A percentile compares a stretch with the other conserved stretches of the same genome.
These are phyloP conservation scores for Sminthurinus aureus DNA, from an alignment of 2,888 invertebrate species.

Conservation along the genomic window DNA sequence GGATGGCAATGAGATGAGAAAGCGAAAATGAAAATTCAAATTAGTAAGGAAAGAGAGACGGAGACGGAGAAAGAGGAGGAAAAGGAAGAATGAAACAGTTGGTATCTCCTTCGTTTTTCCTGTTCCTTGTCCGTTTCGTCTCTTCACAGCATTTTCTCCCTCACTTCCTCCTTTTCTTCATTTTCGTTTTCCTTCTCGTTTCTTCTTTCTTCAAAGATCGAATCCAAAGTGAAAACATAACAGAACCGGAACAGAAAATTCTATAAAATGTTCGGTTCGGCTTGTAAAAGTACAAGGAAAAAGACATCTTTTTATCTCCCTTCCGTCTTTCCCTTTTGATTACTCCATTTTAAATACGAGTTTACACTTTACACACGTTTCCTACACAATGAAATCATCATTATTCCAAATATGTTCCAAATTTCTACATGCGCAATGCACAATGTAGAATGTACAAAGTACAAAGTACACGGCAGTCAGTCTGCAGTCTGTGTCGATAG, in stretches of 20 bases:
- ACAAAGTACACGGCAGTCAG: too few relatives aligned
- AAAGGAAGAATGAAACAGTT: conserved; percentile 44
- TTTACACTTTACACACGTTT: background rate
- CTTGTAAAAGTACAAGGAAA: too few relatives aligned
- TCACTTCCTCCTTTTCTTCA: too few relatives aligned
- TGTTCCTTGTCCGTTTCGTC: background rate
- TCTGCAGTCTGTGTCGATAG: too few relatives aligned
- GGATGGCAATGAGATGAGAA: conserved; percentile 30
- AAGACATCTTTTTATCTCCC: background rate
- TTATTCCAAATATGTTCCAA: too few relatives aligned
- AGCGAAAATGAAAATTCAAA: conserved; percentile 41
- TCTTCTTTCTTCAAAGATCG: background rate
- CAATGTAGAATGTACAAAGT: too few relatives aligned
- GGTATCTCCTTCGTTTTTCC: conserved; percentile 11
- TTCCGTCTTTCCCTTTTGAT: background rate
- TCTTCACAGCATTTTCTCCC: background rate
- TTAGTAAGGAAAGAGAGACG: conserved; percentile 38
- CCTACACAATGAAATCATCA: background rate
- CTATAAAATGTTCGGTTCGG: too few relatives aligned
- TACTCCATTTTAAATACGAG: too few relatives aligned
- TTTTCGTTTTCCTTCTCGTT: background rate
- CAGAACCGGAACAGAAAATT: too few relatives aligned
- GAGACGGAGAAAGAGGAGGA: conserved; percentile 28
- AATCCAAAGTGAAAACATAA: too few relatives aligned
- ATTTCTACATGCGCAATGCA: too few relatives aligned